These are phyloP conservation scores for Craterocephalus amniculus DNA, from an alignment of 2,797 vertebrate species.

Conservation along the genomic window DNA sequence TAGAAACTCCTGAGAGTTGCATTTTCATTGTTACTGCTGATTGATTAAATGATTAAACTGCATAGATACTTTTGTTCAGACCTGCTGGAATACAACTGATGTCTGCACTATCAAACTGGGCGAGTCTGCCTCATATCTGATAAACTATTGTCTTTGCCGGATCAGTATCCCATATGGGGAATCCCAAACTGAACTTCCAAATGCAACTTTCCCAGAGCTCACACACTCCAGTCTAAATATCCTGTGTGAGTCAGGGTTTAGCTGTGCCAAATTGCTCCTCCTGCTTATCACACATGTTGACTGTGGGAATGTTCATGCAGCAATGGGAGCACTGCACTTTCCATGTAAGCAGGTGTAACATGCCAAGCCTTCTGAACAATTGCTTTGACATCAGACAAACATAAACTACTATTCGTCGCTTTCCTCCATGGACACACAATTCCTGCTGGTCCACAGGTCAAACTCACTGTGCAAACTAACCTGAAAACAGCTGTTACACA, in stretches of 20 bases:
- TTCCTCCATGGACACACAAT: background rate
- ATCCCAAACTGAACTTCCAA: slow-evolving; percentile 58
- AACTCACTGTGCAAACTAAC: background rate
- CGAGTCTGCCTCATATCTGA: slow-evolving; percentile 7
- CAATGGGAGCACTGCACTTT: background rate
- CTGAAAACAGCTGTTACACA: slow-evolving; percentile 32
- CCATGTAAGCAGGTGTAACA: slow-evolving; percentile 7
- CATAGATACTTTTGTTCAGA: background rate
- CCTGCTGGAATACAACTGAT: background rate
- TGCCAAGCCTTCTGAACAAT: background rate
- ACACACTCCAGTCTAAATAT: slow-evolving; percentile 72
- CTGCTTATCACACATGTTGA: slow-evolving; percentile 52
- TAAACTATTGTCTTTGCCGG: slow-evolving; percentile 8
- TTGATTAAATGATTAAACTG: background rate
- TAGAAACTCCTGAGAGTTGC: background rate
- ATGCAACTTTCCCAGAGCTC: slow-evolving; percentile 49
- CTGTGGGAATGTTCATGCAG: slow-evolving; percentile 41
- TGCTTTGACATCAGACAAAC: background rate
- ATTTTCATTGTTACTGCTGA: background rate
- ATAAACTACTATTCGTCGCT: background rate
- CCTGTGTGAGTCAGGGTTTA: slow-evolving; percentile 66
- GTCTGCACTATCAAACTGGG: background rate
- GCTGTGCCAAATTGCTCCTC: slow-evolving; percentile 28
- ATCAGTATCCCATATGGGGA: slow-evolving; percentile 48
- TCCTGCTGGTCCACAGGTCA: background rate